phyloP scores from a whole-genome alignment of 1,140 invertebrate species.

The Polypedilum pembai region DNA sequence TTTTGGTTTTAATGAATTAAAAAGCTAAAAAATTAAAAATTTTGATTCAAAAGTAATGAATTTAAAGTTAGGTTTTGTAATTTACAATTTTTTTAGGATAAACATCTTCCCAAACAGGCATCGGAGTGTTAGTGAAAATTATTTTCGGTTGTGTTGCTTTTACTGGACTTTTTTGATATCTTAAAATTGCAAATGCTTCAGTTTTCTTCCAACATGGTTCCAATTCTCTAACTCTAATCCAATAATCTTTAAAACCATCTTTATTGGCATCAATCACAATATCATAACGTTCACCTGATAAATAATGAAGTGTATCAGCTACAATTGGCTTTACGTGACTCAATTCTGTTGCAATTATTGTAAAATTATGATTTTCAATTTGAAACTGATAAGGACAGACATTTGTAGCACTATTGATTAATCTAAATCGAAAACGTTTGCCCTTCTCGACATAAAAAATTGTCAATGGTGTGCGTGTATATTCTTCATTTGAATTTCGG shows the following conservation, averaged over 20 bases:
- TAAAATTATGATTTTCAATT: slow-evolving; percentile 48
- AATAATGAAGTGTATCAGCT: neutral
- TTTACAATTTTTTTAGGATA: neutral
- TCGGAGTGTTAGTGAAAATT: neutral
- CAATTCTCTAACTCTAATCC: slow-evolving; percentile 47
- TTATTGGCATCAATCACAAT: slow-evolving; percentile 13
- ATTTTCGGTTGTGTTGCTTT: neutral
- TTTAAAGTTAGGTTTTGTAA: neutral
- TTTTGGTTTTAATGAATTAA: neutral
- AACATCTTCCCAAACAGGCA: neutral
- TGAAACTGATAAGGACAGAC: slow-evolving; percentile 49
- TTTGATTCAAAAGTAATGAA: neutral
- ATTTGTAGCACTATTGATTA: slow-evolving; percentile 50
- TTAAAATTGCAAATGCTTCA: slow-evolving; percentile 31
- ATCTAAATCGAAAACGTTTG: slow-evolving; percentile 49
- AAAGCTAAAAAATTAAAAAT: neutral
- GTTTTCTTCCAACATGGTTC: slow-evolving; percentile 43
- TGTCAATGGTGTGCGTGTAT: slow-evolving; percentile 31
- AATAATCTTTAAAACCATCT: slow-evolving; percentile 47
- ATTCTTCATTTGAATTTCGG: neutral
- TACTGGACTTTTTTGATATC: slow-evolving; percentile 25
- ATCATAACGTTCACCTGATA: slow-evolving; percentile 24
- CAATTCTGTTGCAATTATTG: slow-evolving; percentile 37
- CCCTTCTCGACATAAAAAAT: slow-evolving; percentile 40
- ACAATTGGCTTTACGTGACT: neutral